phyloP scores from a whole-genome alignment of 1,140 invertebrate species.

The Aricia agestis region DNA sequence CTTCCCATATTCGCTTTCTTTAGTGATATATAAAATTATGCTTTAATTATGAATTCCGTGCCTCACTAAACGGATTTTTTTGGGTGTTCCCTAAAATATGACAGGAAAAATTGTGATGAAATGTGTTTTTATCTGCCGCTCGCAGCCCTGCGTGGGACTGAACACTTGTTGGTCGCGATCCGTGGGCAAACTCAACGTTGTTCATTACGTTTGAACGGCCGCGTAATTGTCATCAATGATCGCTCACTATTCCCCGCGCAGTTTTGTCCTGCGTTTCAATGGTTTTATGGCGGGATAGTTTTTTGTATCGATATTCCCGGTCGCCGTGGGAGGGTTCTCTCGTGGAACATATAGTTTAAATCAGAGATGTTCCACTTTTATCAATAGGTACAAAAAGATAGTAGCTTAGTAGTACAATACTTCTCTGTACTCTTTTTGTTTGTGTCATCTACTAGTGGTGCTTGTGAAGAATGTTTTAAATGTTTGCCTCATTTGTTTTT shows the following conservation, averaged over 20 bases:
- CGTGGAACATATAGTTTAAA: no score
- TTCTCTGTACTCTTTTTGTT: no score
- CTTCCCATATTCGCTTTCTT: no score
- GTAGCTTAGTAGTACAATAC: no score
- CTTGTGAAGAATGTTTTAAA: no score
- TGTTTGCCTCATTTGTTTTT: no score
- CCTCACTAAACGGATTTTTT: background rate
- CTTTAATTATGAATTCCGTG: no score
- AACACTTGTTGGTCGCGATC: constrained; percentile 19
- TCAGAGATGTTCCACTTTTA: no score
- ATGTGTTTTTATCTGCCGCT: background rate
- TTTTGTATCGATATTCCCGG: background rate
- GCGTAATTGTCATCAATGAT: constrained; percentile 24
- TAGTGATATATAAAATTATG: no score
- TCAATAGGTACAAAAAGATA: no score
- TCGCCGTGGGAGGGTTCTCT: background rate
- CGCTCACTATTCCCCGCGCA: constrained; percentile 15
- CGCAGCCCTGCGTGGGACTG: background rate
- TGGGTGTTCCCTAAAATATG: background rate
- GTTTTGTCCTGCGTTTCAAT: constrained; percentile 1
- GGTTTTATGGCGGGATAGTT: constrained; percentile 2
- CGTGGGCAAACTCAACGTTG: constrained; percentile 18
- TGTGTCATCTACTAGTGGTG: no score
- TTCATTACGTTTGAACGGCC: constrained; percentile 18
- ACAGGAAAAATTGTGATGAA: background rate